A percentile compares a stretch with the other conserved stretches of the same genome.
Conservation (phyloP, 1,140 invertebrate species). For the Lucilia cuprina region DNA sequence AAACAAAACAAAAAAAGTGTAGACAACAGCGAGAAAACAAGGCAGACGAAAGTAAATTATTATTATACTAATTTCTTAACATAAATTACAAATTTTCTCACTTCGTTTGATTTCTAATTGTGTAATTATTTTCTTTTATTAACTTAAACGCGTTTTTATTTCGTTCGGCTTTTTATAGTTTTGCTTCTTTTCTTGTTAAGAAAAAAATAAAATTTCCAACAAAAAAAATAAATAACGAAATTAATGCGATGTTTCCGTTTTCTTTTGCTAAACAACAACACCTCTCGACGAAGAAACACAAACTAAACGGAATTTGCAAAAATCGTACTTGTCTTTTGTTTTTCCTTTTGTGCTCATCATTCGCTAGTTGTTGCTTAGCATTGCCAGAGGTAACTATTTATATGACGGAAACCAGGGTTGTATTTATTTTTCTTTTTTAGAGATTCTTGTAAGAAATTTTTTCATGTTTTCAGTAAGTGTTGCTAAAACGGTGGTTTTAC, state of each 20-base stretch:
- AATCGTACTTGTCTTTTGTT: background rate
- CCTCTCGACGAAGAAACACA: constrained; percentile 12
- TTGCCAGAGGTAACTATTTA: background rate
- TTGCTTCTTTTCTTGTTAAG: background rate
- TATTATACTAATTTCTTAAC: background rate
- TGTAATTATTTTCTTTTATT: background rate
- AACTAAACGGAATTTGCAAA: constrained; percentile 11
- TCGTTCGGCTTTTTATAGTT: background rate
- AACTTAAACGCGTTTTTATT: constrained; percentile 7
- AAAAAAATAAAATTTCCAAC: constrained; percentile 26
- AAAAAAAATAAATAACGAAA: constrained; percentile 29
- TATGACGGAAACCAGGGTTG: background rate
- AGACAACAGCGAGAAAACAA: background rate
- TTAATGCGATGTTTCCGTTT: constrained; percentile 2
- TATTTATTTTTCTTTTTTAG: too few relatives aligned
- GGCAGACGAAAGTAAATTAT: background rate
- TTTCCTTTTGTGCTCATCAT: background rate
- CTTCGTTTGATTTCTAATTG: background rate
- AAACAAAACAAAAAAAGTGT: background rate
- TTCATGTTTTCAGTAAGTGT: too few relatives aligned
- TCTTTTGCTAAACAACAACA: background rate
- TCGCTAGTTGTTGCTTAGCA: background rate
- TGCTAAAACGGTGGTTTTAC: too few relatives aligned
- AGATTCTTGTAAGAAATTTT: too few relatives aligned
- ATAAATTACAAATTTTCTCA: background rate